Evolutionary conservation across 2,113 vertebrate species (phyloP), one percentile per base, ranked within the genome.

Genomic region (Damaliscus lunatus): DNA sequence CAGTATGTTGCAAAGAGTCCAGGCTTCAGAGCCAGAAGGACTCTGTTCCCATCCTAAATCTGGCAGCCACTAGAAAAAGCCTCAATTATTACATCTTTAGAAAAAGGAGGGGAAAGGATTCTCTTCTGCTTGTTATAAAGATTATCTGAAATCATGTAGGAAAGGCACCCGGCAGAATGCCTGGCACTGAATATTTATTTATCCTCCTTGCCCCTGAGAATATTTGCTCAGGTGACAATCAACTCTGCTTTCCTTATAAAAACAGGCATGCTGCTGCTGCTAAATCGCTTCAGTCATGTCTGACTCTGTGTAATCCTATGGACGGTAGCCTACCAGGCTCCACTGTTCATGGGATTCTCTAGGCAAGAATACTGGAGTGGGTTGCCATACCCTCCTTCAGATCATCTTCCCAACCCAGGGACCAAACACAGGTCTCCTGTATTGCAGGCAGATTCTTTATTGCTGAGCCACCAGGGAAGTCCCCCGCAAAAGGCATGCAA

Each of bases 231-330:
- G 7, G 23, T 92, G 81, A 80, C 50, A 84, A 94, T 53, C 46
- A 60, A 77, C 46, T 94, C 53, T 59, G 62, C 8, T 90, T 95
- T 89, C 19, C 64, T 92, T 84, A 80, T 3, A 53, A 84, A 96
- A 90, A 33, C 0, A 91, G 23, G 15, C 16, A 71, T 48, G 67
- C n/a, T 71, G n/a, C 67, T 71, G 67, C 67, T 71, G 67, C 67
- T 40, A 23, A 40, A 23, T 13, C 3, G 1, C n/a, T 71, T 71
- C n/a, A 40, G 67, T 71, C 67, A 13, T 71, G 21, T 71, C 67
- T 36, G 3, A 71, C n/a, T 71, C n/a, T 40, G 67, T 40, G 67
- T 40, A n/a, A 74, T n/a, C 10, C n/a, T 40, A 3, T 23, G 67
- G 67, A 23, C 5, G 3, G 19, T 6, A 74, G 67, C 67, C 67